Base-by-base conservation (phyloP, 2,113 vertebrate genomes). In the Synodontis membranacea region DNA sequence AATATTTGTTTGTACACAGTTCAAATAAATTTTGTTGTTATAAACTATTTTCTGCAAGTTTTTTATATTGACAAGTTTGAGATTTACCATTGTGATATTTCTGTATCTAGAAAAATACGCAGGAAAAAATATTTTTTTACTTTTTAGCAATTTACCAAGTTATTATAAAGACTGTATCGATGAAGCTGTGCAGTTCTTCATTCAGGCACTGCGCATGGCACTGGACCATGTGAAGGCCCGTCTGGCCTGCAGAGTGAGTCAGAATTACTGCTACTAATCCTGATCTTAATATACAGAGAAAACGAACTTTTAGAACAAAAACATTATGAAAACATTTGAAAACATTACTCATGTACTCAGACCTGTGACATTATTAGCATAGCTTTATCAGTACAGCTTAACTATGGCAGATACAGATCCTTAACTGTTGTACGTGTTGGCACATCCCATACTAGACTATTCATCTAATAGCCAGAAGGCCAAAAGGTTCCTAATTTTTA, bases 121-220 rank as follows among this genome's bases (percentile, higher is more conserved):
- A n/a, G n/a, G n/a, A n/a, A n/a, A n/a, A n/a, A n/a, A n/a, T n/a
- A n/a, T n/a, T n/a, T n/a, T n/a, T n/a, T n/a, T n/a, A n/a, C n/a
- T n/a, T n/a, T n/a, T n/a, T n/a, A n/a, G n/a, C n/a, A n/a, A n/a
- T n/a, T n/a, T n/a, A n/a, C n/a, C n/a, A n/a, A n/a, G n/a, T n/a
- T 99, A 99, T 88, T 99, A 99, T 0, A 98, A 99, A 91, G 98
- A 99, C 93, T 99, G 98, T 89, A 99, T 99, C 0, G 98, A 99
- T 89, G 99, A 99, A 86, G 98, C 98, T 0, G 98, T 99, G 86
- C 98, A 99, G 93, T 99, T 99, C 93, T 99, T 99, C 7, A 93
- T 99, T 58, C 98, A 99, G 90, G 98, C 98, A 1, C 95, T 99
- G 88, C 96, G 97, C 68, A 99, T 99, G 98, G 97, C 97, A 86